Conservation (phyloP, 2,113 vertebrate genomes). For the Callipepla californica region DNA sequence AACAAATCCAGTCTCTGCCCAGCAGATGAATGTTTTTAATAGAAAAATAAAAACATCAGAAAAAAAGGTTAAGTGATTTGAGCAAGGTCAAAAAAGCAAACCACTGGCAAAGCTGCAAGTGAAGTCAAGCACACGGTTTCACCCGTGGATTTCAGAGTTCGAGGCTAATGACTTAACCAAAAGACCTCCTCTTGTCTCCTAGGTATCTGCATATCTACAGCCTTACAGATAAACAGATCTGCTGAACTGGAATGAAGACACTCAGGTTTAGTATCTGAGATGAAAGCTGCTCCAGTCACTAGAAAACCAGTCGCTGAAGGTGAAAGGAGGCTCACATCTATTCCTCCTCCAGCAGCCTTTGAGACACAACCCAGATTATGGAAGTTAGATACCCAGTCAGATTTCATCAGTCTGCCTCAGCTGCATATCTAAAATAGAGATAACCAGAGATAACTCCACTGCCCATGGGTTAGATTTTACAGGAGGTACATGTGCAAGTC, state of each 20-base stretch:
- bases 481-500: background rate
- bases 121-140: background rate
- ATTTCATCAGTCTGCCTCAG: background rate
- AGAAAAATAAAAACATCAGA: background rate
- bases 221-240: background rate
- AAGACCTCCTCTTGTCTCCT: background rate
- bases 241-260: background rate
- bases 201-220: background rate
- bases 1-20: background rate
- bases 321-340: background rate
- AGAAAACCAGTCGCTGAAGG: background rate
- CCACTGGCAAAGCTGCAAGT: background rate
- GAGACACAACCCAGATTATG: fast-evolving
- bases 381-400: background rate
- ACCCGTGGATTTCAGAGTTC: background rate
- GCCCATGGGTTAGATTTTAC: background rate
- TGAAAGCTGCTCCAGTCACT: background rate
- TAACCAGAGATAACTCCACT: background rate
- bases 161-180: background rate
- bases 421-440: background rate
- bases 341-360: background rate
- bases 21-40: background rate
- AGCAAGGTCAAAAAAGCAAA: background rate
- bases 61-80: background rate
- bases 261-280: background rate